These are phyloP conservation scores for Sycophila sp. DNA, from an alignment of 1,140 invertebrate species.

Conservation along the genomic window DNA sequence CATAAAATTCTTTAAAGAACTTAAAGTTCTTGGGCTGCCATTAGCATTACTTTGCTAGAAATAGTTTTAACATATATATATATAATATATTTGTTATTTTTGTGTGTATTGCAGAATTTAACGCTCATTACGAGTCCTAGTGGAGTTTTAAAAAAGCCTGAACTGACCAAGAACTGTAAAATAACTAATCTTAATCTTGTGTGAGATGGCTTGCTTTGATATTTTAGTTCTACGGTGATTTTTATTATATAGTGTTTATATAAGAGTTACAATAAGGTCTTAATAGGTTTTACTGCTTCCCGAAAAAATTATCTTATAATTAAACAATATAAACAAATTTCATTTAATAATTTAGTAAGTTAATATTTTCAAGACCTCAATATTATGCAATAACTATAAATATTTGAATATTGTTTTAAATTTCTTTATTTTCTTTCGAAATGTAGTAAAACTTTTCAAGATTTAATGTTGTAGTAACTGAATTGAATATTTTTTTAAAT, in stretches of 20 bases:
- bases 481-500: too few relatives aligned
- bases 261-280: background rate
- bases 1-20: constrained; percentile 2
- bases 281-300: background rate
- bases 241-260: background rate
- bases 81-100: background rate
- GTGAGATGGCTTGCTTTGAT: background rate
- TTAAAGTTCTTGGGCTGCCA: background rate
- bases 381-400: too few relatives aligned
- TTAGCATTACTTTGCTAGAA: background rate
- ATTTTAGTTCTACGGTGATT: background rate
- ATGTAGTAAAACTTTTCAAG: too few relatives aligned
- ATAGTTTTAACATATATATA: background rate
- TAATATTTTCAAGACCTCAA: too few relatives aligned
- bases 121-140: background rate
- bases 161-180: background rate
- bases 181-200: background rate
- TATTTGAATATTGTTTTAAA: too few relatives aligned
- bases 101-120: background rate
- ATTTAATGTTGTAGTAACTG: too few relatives aligned
- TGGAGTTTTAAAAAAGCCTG: background rate
- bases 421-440: too few relatives aligned
- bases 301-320: too few relatives aligned
- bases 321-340: too few relatives aligned
- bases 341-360: too few relatives aligned